phyloP scores from a whole-genome alignment of 2,888 invertebrate genomes.

The Stenurella melanura region DNA sequence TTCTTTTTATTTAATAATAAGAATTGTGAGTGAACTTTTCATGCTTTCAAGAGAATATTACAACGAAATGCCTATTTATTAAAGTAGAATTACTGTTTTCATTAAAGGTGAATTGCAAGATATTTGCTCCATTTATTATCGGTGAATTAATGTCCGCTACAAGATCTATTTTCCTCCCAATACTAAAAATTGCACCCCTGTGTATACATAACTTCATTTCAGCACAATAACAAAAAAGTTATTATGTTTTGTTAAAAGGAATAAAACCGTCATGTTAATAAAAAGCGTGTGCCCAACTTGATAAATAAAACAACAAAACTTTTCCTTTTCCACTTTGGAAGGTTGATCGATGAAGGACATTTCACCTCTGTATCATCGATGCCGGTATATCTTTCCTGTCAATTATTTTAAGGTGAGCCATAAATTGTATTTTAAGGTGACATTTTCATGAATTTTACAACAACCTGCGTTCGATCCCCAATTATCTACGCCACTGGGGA shows the following conservation, averaged over 20 bases:
- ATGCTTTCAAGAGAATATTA: too few relatives aligned
- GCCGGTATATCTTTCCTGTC: constrained; percentile 64
- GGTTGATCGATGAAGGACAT: constrained; percentile 34
- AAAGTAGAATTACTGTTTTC: too few relatives aligned
- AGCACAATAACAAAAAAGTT: background rate
- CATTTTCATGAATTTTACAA: constrained; percentile 71
- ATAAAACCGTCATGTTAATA: constrained; percentile 13
- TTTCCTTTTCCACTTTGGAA: constrained; percentile 11
- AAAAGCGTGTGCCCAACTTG: constrained; percentile 15
- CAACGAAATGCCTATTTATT: too few relatives aligned
- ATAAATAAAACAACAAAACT: constrained; percentile 33
- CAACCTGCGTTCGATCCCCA: constrained; percentile 65
- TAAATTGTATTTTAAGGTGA: constrained; percentile 69
- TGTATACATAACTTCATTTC: too few relatives aligned
- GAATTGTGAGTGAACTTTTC: too few relatives aligned
- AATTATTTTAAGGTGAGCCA: constrained; percentile 68
- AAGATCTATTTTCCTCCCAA: too few relatives aligned
- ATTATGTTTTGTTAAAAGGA: background rate
- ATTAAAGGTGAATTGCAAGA: too few relatives aligned
- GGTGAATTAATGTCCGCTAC: too few relatives aligned
- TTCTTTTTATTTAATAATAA: too few relatives aligned
- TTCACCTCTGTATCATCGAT: constrained; percentile 28
- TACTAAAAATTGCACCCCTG: too few relatives aligned
- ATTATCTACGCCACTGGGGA: constrained; percentile 62
- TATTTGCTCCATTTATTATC: too few relatives aligned